phyloP scores from a whole-genome alignment of 2,888 invertebrate genomes.

The Aspidapion aeneum region DNA sequence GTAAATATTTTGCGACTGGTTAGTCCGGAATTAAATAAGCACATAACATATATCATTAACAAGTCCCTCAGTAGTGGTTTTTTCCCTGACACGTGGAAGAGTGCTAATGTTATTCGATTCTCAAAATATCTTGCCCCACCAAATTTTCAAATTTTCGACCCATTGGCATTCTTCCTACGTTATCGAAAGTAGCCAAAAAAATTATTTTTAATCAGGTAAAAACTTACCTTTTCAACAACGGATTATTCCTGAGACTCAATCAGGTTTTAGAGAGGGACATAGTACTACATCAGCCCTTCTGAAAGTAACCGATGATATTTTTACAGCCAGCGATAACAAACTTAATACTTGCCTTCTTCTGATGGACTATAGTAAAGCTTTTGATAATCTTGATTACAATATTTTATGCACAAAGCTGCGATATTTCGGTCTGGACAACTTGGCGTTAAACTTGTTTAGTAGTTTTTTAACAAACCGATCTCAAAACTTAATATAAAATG shows the following conservation, averaged over 20 bases:
- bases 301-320: no score
- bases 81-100: no score
- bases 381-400: neutral
- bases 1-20: no score
- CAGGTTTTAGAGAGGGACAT: neutral
- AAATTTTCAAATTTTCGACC: neutral
- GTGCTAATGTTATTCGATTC: no score
- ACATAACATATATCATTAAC: no score
- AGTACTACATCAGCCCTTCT: no score
- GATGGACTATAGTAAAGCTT: neutral
- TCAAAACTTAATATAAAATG: neutral
- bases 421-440: neutral
- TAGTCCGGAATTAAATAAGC: no score
- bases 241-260: neutral
- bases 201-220: no score
- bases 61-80: no score
- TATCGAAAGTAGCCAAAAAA: neutral
- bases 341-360: neutral
- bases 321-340: no score
- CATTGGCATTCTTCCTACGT: neutral
- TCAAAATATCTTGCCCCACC: neutral
- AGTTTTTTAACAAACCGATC: neutral
- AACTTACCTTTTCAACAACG: no score
- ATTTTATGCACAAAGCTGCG: neutral
- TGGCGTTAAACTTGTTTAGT: neutral